Conservation (phyloP, 2,888 invertebrate species). For the Gasteruption jaculator region DNA sequence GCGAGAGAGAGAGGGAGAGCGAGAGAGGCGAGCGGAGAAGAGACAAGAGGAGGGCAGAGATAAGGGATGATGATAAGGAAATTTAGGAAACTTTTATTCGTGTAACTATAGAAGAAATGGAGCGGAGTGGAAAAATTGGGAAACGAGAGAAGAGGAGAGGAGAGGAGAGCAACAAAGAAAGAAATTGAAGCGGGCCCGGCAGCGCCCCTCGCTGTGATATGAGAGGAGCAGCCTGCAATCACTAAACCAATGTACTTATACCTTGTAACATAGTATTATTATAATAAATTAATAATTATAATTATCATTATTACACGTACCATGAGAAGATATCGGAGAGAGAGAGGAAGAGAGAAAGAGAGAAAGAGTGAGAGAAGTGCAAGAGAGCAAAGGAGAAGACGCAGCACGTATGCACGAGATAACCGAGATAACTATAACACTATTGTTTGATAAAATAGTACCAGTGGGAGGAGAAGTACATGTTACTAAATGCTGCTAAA, state of each 20-base stretch:
- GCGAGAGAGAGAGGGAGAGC: conserved; percentile 18
- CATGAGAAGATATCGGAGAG: conserved; percentile 1
- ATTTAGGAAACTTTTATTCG: conserved; percentile 1
- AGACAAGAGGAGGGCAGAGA: conserved; percentile 2
- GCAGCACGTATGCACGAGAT: too few species aligned
- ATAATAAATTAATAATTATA: conserved; percentile 38
- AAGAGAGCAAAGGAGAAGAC: too few species aligned
- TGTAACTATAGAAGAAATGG: conserved; percentile 10
- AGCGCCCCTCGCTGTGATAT: conserved; percentile 53
- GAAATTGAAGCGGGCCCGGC: conserved; percentile 48
- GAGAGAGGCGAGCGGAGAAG: conserved; percentile 5
- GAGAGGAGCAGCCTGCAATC: conserved; percentile 53
- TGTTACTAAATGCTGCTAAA: too few species aligned
- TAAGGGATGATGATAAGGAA: conserved; percentile 14
- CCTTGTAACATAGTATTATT: conserved; percentile 50
- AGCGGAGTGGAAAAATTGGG: conserved; percentile 10
- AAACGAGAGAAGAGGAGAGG: conserved; percentile 16
- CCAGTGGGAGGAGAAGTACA: too few species aligned
- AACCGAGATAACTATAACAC: conserved; percentile 16
- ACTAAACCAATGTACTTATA: conserved; percentile 53
- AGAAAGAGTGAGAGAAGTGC: background rate
- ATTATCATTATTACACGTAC: conserved; percentile 30
- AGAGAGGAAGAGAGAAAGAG: background rate
- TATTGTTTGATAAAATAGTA: too few species aligned
- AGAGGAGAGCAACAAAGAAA: conserved; percentile 14